phyloP scores from a whole-genome alignment of 1,140 invertebrate genomes.

The Eriocheir sinensis region DNA sequence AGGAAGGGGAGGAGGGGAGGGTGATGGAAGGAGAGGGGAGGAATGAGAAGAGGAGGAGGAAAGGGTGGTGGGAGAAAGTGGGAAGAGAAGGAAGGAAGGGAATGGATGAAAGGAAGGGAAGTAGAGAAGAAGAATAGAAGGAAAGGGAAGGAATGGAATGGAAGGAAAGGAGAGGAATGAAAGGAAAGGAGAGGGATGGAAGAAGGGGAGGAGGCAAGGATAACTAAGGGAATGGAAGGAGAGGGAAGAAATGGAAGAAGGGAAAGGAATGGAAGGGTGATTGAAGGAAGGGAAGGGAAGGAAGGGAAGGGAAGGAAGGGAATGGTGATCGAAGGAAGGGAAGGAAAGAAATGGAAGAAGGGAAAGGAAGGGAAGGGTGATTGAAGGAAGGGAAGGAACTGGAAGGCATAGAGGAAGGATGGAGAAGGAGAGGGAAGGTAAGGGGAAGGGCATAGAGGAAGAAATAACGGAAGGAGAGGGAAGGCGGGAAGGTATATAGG shows the following conservation, averaged over 20 bases:
- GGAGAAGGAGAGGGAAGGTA: too few species aligned
- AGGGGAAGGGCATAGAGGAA: background rate
- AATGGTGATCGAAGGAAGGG: background rate
- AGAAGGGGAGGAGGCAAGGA: background rate
- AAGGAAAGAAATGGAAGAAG: background rate
- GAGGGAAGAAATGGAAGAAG: background rate
- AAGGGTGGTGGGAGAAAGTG: background rate
- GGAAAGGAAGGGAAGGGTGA: background rate
- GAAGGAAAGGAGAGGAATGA: too few species aligned
- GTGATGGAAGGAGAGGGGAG: background rate
- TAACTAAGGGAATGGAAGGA: background rate
- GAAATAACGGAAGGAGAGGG: conserved; percentile 6
- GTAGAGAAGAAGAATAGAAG: background rate
- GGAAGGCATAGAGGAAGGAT: background rate
- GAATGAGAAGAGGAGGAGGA: background rate
- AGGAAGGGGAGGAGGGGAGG: background rate
- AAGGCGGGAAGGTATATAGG: background rate
- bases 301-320: background rate
- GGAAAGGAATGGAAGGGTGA: background rate
- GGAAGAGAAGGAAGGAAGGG: too few species aligned
- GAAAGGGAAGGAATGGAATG: too few species aligned
- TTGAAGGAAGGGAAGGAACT: background rate
- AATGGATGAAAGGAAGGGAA: too few species aligned
- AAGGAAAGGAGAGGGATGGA: too few species aligned
- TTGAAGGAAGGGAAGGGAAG: background rate